Evolutionary conservation across 2,797 vertebrate genomes (phyloP).

Genomic region (Echiichthys vipera): DNA sequence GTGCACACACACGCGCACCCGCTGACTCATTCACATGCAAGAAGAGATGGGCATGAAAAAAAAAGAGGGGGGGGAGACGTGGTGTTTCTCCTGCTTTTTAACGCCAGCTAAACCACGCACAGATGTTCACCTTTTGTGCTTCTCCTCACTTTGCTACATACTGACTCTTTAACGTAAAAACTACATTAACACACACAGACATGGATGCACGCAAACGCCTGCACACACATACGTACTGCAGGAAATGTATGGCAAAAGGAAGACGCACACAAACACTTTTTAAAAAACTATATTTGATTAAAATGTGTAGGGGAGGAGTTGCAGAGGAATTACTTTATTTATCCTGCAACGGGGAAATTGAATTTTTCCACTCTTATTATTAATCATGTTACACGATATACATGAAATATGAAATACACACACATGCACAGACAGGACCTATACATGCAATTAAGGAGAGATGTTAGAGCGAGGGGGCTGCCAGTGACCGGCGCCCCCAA

Average conservation of each 20-base stretch:
- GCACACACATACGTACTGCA: constrained; percentile 17
- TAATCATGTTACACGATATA: too few relatives aligned
- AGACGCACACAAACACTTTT: not conserved
- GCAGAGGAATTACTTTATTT: too few relatives aligned
- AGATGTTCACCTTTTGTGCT: not conserved
- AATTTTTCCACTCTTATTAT: too few relatives aligned
- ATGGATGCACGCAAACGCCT: not conserved
- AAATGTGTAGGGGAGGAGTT: not conserved
- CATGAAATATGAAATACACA: too few relatives aligned
- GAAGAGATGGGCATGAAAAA: not conserved
- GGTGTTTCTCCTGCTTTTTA: constrained; percentile 17
- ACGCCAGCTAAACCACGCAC: not conserved
- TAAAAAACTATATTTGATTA: too few relatives aligned
- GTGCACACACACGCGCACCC: constrained; percentile 18
- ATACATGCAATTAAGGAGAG: too few relatives aligned
- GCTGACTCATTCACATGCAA: constrained; percentile 18
- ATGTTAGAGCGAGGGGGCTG: too few relatives aligned
- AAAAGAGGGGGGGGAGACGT: constrained; percentile 23
- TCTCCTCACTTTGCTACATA: not conserved
- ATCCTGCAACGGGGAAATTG: too few relatives aligned
- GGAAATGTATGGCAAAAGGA: constrained; percentile 7
- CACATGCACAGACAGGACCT: too few relatives aligned
- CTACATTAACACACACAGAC: not conserved
- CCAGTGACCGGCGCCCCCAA: too few relatives aligned
- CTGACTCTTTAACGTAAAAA: not conserved